Percentiles rank a stretch among this genome's conserved stretches.
Evolutionary conservation across 2,797 vertebrate genomes (phyloP).

Genomic region (Taenioides sp.): DNA sequence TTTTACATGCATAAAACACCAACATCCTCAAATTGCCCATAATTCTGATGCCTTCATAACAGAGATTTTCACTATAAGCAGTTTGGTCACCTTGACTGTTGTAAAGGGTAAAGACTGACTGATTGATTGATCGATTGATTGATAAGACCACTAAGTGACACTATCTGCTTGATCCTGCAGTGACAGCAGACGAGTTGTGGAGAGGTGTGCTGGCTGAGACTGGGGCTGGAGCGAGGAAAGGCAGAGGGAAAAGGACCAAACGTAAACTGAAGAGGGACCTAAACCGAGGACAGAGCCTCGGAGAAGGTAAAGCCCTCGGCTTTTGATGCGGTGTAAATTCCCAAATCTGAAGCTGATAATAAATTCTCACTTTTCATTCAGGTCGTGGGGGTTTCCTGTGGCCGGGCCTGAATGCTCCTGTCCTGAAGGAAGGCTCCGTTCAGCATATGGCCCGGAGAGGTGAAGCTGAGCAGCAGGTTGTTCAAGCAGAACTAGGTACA

Average conservation of each 20-base stretch:
- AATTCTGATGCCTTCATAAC: too few species aligned
- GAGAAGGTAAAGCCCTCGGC: slow-evolving; percentile 83
- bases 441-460: slow-evolving; percentile 75
- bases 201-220: slow-evolving; percentile 88
- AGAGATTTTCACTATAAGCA: too few species aligned
- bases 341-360: too few species aligned
- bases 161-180: slow-evolving; percentile 62
- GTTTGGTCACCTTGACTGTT: too few species aligned
- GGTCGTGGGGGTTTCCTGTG: slow-evolving; percentile 89
- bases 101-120: too few species aligned
- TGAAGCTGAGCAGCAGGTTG: slow-evolving; percentile 77
- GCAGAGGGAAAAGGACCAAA: slow-evolving; percentile 91
- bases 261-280: slow-evolving; percentile 86
- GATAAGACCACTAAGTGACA: too few species aligned
- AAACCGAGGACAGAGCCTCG: slow-evolving; percentile 87
- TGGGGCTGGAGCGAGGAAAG: slow-evolving; percentile 83
- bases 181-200: slow-evolving; percentile 91
- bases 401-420: slow-evolving; percentile 88
- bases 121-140: too few species aligned
- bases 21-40: too few species aligned
- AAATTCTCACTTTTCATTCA: slow-evolving; percentile 41
- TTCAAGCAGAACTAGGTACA: slow-evolving; percentile 73
- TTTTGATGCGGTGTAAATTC: background rate
- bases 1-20: too few species aligned
- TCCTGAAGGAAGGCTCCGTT: slow-evolving; percentile 74